Base-by-base conservation (phyloP, 2,113 vertebrate genomes). In the Camelus dromedarius region DNA sequence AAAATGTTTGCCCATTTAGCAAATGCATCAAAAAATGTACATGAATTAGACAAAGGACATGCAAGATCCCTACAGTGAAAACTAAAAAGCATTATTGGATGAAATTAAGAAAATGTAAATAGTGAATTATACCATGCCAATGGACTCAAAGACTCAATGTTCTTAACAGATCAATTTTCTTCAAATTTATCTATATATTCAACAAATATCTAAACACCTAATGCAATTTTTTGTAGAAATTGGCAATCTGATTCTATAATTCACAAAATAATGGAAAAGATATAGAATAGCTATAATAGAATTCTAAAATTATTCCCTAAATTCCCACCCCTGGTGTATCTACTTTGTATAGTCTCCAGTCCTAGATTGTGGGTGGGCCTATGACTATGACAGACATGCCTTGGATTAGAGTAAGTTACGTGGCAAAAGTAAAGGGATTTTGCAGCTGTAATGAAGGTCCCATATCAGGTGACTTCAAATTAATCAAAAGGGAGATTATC, bases 1-100 rank as follows among this genome's bases (percentile, higher is more conserved):
- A 72, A 85, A 91, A 70, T 66, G n/a, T 70, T 54, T 88, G 16
- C 28, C 12, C 62, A 28, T 92, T 95, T 92, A 35, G 20, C 52
- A 95, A 85, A 93, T 50, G 19, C 35, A 94, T 35, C 19, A 70
- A 89, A 96, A 88, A 70, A 38, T 22, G 14, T 79, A 79, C 84
- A 56, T 48, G 50, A 75, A 85, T 92, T 85, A 69, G 14, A 84
- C 62, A 81, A 93, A 52, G 24, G 7, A 52, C 15, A 86, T 28
- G 13, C 3, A 42, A 66, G 35, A n/a, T 0, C 5, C 80, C 66
- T 26, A 19, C 1, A 54, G 19, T 72, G n/a, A 62, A 77, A 94
- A 77, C 10, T 10, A 91, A 69, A 80, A 92, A 84, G 5, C 2
- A 56, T 85, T 80, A 48, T 2, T 56, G 11, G 60, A 77, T 58